Percentiles rank a stretch among this genome's conserved stretches.
Conservation (phyloP, 2,113 vertebrate genomes). For the Cyphomyrus plagiostoma region DNA sequence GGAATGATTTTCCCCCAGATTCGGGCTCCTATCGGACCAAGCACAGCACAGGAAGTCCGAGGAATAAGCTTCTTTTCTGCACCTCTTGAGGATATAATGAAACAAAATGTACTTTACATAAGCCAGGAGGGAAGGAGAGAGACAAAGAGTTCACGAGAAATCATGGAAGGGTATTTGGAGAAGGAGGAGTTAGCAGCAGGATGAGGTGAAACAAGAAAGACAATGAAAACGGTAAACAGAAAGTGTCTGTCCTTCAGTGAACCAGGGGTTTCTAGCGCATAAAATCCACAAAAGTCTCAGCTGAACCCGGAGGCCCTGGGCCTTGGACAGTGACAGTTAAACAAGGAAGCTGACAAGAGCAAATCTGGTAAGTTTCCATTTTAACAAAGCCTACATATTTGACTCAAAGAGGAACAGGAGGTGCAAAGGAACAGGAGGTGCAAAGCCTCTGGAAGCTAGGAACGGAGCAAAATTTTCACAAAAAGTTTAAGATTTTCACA, state of each 20-base stretch:
- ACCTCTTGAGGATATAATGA: conserved; percentile 49
- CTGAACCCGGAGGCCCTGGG: not conserved
- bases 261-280: conserved; percentile 16
- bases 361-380: conserved; percentile 1
- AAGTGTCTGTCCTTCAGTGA: conserved; percentile 9
- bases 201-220: conserved; percentile 7
- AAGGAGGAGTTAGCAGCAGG: conserved; percentile 17
- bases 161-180: not conserved
- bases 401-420: not conserved
- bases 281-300: conserved; percentile 38
- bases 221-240: not conserved
- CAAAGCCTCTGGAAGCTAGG: not conserved
- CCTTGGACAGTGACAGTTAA: not conserved
- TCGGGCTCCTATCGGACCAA: conserved; percentile 18
- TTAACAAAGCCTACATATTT: not conserved
- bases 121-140: conserved; percentile 30
- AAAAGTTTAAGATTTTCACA: not conserved
- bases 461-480: not conserved
- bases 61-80: conserved; percentile 32
- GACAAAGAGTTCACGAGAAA: not conserved
- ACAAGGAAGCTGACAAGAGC: not conserved
- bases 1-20: conserved; percentile 27
- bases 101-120: conserved; percentile 33
- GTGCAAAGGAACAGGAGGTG: not conserved
- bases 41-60: conserved; percentile 19